Evolutionary conservation across 2,797 vertebrate species (phyloP).

Genomic region (Pangasius macronema): DNA sequence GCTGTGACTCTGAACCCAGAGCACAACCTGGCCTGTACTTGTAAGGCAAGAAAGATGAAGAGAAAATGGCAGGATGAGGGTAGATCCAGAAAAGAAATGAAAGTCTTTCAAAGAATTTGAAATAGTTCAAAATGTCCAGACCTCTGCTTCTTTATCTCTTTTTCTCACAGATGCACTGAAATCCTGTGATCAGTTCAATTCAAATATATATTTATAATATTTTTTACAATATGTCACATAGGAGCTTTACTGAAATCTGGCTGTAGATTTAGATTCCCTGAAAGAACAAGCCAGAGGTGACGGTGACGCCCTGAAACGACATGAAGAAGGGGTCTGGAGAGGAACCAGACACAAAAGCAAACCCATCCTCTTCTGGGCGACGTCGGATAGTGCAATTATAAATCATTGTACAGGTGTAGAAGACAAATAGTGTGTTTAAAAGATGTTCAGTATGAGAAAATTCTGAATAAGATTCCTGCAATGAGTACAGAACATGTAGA

Average conservation of each 20-base stretch:
- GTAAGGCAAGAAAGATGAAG: neutral
- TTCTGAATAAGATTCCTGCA: neutral
- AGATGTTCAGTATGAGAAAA: neutral
- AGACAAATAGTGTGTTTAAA: neutral
- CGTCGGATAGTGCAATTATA: neutral
- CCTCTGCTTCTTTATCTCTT: neutral
- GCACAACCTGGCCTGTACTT: neutral
- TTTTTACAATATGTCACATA: neutral
- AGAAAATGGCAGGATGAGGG: neutral
- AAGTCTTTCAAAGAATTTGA: neutral
- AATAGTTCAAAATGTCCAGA: neutral
- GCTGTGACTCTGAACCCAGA: neutral
- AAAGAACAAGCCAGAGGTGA: neutral
- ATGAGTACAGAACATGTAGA: neutral
- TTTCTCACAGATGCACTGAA: neutral
- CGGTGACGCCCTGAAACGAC: neutral
- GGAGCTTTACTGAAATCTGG: neutral
- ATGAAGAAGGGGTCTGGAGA: neutral
- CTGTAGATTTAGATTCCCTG: neutral
- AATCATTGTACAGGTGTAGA: neutral
- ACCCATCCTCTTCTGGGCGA: neutral
- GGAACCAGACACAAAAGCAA: neutral
- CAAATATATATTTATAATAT: neutral
- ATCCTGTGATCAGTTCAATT: neutral
- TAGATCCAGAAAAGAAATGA: neutral